These are phyloP conservation scores for Stenurella melanura DNA, from an alignment of 2,888 invertebrate species.

Conservation along the genomic window DNA sequence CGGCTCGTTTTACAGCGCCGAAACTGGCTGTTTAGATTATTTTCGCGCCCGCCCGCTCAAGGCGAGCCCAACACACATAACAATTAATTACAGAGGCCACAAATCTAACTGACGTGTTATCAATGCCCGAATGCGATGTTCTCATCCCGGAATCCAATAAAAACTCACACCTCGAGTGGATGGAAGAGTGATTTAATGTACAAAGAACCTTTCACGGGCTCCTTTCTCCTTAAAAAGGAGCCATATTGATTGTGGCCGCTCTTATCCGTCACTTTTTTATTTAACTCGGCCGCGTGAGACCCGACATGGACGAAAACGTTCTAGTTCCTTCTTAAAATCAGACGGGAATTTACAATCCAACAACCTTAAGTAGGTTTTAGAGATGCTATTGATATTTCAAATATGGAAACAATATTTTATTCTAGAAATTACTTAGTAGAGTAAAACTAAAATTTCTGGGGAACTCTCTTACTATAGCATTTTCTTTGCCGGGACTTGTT, in stretches of 20 bases:
- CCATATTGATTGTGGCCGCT: constrained; percentile 12
- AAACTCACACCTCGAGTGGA: constrained; percentile 5
- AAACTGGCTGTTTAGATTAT: constrained; percentile 1
- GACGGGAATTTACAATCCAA: too few relatives aligned
- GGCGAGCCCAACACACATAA: not conserved
- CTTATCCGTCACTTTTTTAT: constrained; percentile 10
- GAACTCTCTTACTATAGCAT: too few relatives aligned
- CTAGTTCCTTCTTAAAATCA: too few relatives aligned
- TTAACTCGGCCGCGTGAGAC: not conserved
- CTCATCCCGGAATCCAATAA: constrained; percentile 21
- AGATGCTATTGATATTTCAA: too few relatives aligned
- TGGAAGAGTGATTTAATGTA: constrained; percentile 14
- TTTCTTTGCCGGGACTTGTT: too few relatives aligned
- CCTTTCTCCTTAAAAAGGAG: not conserved
- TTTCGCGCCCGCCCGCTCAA: not conserved
- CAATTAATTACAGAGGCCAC: constrained; percentile 23
- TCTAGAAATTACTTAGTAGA: too few relatives aligned
- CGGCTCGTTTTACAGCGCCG: not conserved
- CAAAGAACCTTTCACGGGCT: constrained; percentile 12
- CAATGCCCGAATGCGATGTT: not conserved
- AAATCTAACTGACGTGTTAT: constrained; percentile 16
- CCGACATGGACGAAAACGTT: too few relatives aligned
- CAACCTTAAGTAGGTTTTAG: too few relatives aligned
- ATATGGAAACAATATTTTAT: too few relatives aligned
- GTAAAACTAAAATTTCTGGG: too few relatives aligned